Conservation (phyloP, 1,140 invertebrate genomes). For the Theocolax elegans region DNA sequence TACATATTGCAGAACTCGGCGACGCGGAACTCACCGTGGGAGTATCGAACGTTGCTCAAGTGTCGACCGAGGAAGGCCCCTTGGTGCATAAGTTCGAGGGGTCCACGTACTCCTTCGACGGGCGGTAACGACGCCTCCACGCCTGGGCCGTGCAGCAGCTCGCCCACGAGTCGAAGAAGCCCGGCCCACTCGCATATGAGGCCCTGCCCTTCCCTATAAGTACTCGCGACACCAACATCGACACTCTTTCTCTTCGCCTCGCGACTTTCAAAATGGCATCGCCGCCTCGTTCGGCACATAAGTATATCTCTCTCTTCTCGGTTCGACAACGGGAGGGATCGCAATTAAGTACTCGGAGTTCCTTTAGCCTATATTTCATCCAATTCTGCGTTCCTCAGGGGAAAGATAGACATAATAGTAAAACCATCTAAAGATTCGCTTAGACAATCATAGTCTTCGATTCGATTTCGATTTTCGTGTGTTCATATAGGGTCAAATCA, state of each 20-base stretch:
- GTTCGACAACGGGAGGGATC: too few species aligned
- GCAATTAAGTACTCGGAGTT: too few species aligned
- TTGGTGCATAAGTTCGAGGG: slow-evolving; percentile 54
- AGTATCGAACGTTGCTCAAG: slow-evolving; percentile 56
- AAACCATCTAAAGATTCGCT: too few species aligned
- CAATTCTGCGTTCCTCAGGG: too few species aligned
- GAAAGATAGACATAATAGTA: too few species aligned
- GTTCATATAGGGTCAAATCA: too few species aligned
- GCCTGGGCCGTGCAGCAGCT: neutral
- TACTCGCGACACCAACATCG: neutral
- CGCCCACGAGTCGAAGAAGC: neutral
- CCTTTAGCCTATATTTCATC: too few species aligned
- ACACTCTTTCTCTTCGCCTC: too few species aligned
- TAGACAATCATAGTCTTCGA: too few species aligned
- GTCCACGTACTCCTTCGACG: neutral
- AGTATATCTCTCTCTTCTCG: too few species aligned
- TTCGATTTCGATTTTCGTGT: too few species aligned
- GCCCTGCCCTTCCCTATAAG: slow-evolving; percentile 15
- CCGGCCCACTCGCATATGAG: slow-evolving; percentile 25
- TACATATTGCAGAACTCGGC: slow-evolving; percentile 36
- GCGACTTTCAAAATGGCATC: slow-evolving; percentile 31
- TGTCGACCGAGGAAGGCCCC: slow-evolving; percentile 56
- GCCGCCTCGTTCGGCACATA: too few species aligned
- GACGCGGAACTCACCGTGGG: slow-evolving; percentile 47
- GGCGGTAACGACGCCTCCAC: neutral